phyloP scores from a whole-genome alignment of 2,888 invertebrate species.

The Loripinus fragilis region DNA sequence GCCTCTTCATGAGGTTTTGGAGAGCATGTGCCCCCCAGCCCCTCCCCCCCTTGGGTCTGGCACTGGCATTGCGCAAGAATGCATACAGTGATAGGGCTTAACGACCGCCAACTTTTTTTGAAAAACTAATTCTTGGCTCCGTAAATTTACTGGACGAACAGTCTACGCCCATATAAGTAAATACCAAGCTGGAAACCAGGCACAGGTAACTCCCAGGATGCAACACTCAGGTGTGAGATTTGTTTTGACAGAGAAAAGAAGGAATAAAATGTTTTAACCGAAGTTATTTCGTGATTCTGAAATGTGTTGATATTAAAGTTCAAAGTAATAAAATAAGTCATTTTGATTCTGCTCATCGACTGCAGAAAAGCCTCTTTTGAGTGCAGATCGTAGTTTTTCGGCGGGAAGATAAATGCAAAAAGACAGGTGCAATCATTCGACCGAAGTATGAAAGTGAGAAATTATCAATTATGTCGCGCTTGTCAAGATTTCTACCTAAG shows the following conservation, averaged over 20 bases:
- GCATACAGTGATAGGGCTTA: too few relatives aligned
- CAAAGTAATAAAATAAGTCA: not conserved
- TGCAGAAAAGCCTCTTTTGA: too few relatives aligned
- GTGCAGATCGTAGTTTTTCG: not conserved
- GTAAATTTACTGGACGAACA: too few relatives aligned
- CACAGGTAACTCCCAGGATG: constrained; percentile 15
- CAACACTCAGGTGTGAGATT: constrained; percentile 15
- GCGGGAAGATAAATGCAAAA: constrained; percentile 1
- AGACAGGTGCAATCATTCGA: not conserved
- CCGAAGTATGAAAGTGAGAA: not conserved
- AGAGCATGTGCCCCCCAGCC: too few relatives aligned
- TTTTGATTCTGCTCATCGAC: too few relatives aligned
- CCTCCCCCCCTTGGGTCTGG: too few relatives aligned
- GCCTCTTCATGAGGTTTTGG: too few relatives aligned
- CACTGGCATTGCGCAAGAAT: too few relatives aligned
- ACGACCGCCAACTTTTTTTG: too few relatives aligned
- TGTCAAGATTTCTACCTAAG: constrained; percentile 74
- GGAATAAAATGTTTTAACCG: not conserved
- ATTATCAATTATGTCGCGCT: constrained; percentile 49
- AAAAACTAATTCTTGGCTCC: too few relatives aligned
- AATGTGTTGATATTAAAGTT: not conserved
- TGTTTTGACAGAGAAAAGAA: constrained; percentile 15
- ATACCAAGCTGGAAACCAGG: not conserved
- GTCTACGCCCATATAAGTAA: too few relatives aligned
- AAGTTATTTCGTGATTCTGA: not conserved